Evolutionary conservation across 2,888 invertebrate species (phyloP).

Genomic region (Noctua pronuba): DNA sequence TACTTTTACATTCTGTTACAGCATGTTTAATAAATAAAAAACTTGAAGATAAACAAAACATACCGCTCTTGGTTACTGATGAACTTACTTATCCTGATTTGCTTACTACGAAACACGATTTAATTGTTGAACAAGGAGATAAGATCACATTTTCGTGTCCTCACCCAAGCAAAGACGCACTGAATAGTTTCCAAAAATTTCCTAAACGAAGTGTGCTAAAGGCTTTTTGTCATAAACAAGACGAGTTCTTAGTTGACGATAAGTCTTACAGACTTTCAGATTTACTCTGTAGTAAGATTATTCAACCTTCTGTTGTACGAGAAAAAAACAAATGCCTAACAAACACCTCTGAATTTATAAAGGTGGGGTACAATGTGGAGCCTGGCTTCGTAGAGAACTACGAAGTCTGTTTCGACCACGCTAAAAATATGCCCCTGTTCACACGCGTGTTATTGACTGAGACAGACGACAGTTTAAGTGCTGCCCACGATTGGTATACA

Average conservation of each 20-base stretch:
- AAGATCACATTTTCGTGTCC: slow-evolving; percentile 51
- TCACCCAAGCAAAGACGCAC: slow-evolving; percentile 5
- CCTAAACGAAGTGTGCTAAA: slow-evolving; percentile 31
- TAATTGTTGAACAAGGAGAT: slow-evolving; percentile 32
- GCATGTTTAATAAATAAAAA: slow-evolving; percentile 60
- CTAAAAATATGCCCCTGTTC: slow-evolving; percentile 53
- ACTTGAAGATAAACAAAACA: slow-evolving; percentile 7
- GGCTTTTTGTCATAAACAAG: slow-evolving; percentile 49
- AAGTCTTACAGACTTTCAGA: slow-evolving; percentile 51
- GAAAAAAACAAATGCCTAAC: slow-evolving; percentile 41
- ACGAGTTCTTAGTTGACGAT: slow-evolving; percentile 45
- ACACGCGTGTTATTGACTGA: slow-evolving; percentile 38
- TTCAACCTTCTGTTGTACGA: slow-evolving; percentile 28
- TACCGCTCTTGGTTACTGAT: slow-evolving; percentile 49
- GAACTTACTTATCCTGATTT: slow-evolving; percentile 9
- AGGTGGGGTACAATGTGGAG: slow-evolving; percentile 53
- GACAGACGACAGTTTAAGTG: background rate
- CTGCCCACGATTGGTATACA: slow-evolving; percentile 38
- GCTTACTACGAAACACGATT: slow-evolving; percentile 24
- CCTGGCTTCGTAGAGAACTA: slow-evolving; percentile 55
- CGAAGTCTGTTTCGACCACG: slow-evolving; percentile 58
- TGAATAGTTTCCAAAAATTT: slow-evolving; percentile 52
- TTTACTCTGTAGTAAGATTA: slow-evolving; percentile 45
- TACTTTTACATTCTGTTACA: slow-evolving; percentile 42
- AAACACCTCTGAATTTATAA: slow-evolving; percentile 51